phyloP scores from a whole-genome alignment of 2,113 vertebrate species.

The Anser cygnoides region DNA sequence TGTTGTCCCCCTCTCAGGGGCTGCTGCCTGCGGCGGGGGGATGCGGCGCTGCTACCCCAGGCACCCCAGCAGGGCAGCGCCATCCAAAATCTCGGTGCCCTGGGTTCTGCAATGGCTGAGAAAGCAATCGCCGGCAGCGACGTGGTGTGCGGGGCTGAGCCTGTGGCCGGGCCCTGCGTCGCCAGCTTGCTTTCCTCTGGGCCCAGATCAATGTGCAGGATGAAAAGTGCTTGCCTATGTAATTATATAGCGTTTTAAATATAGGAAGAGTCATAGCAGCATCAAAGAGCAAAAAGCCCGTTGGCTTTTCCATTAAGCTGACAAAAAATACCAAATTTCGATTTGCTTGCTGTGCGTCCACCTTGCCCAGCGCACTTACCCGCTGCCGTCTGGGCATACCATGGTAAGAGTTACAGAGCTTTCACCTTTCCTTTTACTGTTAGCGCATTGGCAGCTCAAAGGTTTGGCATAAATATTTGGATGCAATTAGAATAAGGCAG shows the following conservation, averaged over 20 bases:
- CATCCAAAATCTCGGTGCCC: background rate
- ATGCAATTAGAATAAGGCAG: background rate
- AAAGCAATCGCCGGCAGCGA: background rate
- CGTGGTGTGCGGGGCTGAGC: too few species aligned
- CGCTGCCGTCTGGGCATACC: background rate
- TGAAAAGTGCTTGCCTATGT: background rate
- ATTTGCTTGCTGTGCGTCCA: background rate
- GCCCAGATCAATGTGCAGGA: background rate
- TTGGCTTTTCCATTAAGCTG: background rate
- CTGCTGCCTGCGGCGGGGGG: background rate
- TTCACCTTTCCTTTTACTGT: background rate
- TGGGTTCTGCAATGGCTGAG: background rate
- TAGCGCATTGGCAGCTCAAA: background rate
- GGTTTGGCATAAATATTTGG: background rate
- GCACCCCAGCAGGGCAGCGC: background rate
- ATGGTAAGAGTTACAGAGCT: background rate
- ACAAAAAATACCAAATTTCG: background rate
- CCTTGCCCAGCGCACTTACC: background rate
- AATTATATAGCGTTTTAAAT: background rate
- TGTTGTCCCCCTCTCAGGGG: background rate
- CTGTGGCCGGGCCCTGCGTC: accelerated
- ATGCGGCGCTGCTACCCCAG: background rate
- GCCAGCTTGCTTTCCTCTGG: background rate
- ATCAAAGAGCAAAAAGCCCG: background rate
- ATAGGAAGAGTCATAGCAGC: background rate